Conservation (phyloP, 2,797 vertebrate genomes). For the Merluccius polli region DNA sequence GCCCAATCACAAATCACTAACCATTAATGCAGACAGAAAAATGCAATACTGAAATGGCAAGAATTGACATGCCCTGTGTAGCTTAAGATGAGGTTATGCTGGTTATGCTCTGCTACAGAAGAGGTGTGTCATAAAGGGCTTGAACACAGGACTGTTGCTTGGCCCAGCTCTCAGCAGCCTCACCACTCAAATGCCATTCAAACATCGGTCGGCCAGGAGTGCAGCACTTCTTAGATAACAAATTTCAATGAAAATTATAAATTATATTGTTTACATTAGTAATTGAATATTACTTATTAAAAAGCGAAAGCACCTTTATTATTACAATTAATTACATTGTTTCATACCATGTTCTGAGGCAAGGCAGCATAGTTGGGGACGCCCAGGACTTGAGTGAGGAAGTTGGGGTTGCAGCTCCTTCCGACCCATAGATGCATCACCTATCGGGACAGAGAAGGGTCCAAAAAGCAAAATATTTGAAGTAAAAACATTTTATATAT, state of each 20-base stretch:
- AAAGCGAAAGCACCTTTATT: background rate
- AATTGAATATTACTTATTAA: background rate
- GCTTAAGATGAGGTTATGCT: background rate
- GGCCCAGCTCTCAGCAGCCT: too few species aligned
- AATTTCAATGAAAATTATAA: background rate
- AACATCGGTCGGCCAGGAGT: too few species aligned
- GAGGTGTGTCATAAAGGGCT: background rate
- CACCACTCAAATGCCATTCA: too few species aligned
- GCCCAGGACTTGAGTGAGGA: conserved; percentile 88
- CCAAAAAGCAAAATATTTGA: background rate
- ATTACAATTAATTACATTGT: background rate
- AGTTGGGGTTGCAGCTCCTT: conserved; percentile 82
- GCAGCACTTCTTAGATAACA: too few species aligned
- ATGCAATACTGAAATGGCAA: background rate
- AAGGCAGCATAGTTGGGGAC: conserved; percentile 81
- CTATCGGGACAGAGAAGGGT: conserved; percentile 54
- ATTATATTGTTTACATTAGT: background rate
- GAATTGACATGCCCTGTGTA: too few species aligned
- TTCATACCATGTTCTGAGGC: conserved; percentile 84
- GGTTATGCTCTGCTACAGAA: background rate
- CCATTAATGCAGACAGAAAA: background rate
- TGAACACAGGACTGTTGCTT: background rate
- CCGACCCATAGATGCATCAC: conserved; percentile 91
- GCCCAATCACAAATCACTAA: background rate
- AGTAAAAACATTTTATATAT: background rate